Evolutionary conservation across 2,888 invertebrate species (phyloP), one percentile per base, ranked within the genome.

Genomic region (Autographa pulchrina): DNA sequence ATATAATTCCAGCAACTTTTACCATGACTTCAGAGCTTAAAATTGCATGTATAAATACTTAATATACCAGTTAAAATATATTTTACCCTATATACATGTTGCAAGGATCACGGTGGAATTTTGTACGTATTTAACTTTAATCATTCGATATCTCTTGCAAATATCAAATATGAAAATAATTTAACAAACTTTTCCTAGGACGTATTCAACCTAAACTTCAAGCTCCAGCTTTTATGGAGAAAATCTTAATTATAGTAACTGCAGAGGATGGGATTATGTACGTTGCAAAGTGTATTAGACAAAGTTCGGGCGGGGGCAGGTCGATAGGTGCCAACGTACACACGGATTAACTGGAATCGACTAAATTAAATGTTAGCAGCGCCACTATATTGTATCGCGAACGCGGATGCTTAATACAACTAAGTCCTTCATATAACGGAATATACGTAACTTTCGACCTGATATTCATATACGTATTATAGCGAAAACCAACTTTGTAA

Each of bases 231-330:
- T 64, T 77, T 71, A 77, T 74, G 80, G 77, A 82, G 83, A 88
- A 89, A 88, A 88, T 87, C 86, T 88, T 87, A 88, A 88, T 91
- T 90, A 88, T 86, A 86, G 85, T 86, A 78, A 78, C 75, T 84
- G 84, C 86, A 87, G 85, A 81, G 83, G 81, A 86, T 88, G 81
- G 80, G 85, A 86, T 89, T 88, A 90, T 88, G 86, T 90, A 86
- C 86, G 84, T 86, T 87, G 88, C 85, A 87, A 88, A 90, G 89
- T 92, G 91, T 91, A 90, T 92, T 90, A 91, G 88, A 91, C 89
- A 86, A 91, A 92, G 90, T 93, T 92, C 85, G 85, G 86, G 81
- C 78, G 82, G 82, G 78, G 80, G 70, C 83, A 83, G 86, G 82
- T 88, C 90, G 86, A 90, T 91, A 87, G 83, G 76, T 81, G 76